Percentiles rank a stretch among this genome's conserved stretches.
These are phyloP conservation scores for Plusia festucae DNA, from an alignment of 2,888 invertebrate genomes.

Conservation along the genomic window DNA sequence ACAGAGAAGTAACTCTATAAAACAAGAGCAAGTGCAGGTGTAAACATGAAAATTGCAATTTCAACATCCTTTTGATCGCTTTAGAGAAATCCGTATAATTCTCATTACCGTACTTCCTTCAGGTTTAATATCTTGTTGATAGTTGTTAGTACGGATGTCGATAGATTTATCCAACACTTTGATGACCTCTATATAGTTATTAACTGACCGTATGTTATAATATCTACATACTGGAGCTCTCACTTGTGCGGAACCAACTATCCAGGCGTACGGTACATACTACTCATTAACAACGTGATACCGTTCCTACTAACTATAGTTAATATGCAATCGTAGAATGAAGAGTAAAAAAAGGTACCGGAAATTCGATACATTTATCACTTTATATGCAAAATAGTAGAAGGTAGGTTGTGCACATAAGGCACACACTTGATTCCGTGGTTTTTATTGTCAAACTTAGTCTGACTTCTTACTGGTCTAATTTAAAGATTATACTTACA, in stretches of 20 bases:
- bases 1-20: slow-evolving; percentile 48
- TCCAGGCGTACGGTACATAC: slow-evolving; percentile 43
- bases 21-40: slow-evolving; percentile 42
- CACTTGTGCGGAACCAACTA: slow-evolving; percentile 44
- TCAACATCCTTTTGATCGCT: slow-evolving; percentile 31
- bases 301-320: slow-evolving; percentile 50
- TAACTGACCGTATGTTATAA: slow-evolving; percentile 22
- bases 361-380: slow-evolving; percentile 19
- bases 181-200: slow-evolving; percentile 18
- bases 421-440: too few species aligned
- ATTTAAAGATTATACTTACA: neutral
- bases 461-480: neutral
- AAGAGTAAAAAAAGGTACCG: slow-evolving; percentile 15
- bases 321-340: slow-evolving; percentile 39
- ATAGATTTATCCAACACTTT: slow-evolving; percentile 10
- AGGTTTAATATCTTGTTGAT: slow-evolving; percentile 22
- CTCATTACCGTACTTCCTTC: slow-evolving; percentile 26
- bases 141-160: neutral
- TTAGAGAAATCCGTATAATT: slow-evolving; percentile 40
- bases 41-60: slow-evolving; percentile 42
- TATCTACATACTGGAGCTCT: slow-evolving; percentile 34
- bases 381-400: neutral
- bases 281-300: slow-evolving; percentile 43
- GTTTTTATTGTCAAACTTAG: too few species aligned
- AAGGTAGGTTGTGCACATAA: too few species aligned